These are phyloP conservation scores for Phyllotis vaccarum DNA, from an alignment of 2,797 vertebrate genomes.

Conservation along the genomic window DNA sequence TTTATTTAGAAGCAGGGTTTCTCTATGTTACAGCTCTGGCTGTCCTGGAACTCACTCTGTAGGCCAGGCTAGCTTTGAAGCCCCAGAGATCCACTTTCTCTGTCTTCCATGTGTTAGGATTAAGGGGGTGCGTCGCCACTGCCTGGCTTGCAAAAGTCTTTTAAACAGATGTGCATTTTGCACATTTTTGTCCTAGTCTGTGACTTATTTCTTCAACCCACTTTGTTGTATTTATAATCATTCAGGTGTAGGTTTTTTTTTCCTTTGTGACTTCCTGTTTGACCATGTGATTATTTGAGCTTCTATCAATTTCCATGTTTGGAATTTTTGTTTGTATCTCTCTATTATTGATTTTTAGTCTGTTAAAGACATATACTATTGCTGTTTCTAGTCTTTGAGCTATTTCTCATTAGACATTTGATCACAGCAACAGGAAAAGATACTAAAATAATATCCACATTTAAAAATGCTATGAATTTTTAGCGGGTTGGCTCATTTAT, in stretches of 20 bases:
- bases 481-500: not conserved
- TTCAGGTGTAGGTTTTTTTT: slow-evolving; percentile 24
- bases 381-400: not conserved
- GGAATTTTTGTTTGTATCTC: slow-evolving; percentile 6
- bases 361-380: not conserved
- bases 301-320: slow-evolving; percentile 49
- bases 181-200: not conserved
- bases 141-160: not conserved
- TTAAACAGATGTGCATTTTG: not conserved
- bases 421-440: not conserved
- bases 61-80: not conserved
- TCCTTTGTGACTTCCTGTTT: not conserved
- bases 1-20: not conserved
- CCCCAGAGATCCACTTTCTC: not conserved
- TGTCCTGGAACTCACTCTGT: not conserved
- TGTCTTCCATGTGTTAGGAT: not conserved
- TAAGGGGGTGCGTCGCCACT: fast-evolving
- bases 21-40: not conserved
- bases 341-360: slow-evolving; percentile 41
- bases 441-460: not conserved
- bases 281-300: not conserved
- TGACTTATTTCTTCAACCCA: not conserved
- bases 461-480: not conserved
- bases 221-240: not conserved
- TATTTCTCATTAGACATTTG: not conserved